phyloP scores from a whole-genome alignment of 2,888 invertebrate genomes.

The Agrypnus murinus region DNA sequence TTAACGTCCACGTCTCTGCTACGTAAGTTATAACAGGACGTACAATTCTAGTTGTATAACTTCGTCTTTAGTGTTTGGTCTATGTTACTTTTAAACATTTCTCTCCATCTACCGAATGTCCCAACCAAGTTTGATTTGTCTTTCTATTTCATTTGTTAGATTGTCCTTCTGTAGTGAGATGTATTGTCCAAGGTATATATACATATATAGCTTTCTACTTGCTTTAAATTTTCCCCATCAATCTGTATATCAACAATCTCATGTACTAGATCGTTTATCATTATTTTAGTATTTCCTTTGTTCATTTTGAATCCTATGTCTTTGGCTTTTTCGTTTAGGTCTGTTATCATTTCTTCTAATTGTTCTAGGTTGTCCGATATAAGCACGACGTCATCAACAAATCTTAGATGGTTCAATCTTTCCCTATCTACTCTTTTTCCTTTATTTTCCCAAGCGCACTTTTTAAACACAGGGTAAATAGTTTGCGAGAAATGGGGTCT shows the following conservation, averaged over 20 bases:
- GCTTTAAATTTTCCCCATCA: conserved; percentile 5
- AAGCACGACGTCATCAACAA: conserved; percentile 9
- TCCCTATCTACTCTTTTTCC: conserved; percentile 8
- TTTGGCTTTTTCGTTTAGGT: conserved; percentile 22
- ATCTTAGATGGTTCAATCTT: conserved; percentile 7
- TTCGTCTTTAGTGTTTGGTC: conserved; percentile 4
- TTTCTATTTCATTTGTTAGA: conserved; percentile 6
- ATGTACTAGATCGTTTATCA: not conserved
- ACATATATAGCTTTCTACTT: not conserved
- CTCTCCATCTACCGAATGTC: conserved; percentile 9
- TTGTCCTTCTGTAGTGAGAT: not conserved
- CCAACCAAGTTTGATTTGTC: conserved; percentile 19
- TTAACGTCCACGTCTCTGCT: too few relatives aligned
- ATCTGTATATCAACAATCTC: too few relatives aligned
- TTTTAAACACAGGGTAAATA: conserved; percentile 67
- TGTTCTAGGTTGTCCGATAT: conserved; percentile 14
- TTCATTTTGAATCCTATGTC: conserved; percentile 6
- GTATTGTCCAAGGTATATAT: not conserved
- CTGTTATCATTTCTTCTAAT: conserved; percentile 16
- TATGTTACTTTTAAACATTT: not conserved
- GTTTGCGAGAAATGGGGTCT: too few relatives aligned
- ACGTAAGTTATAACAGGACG: too few relatives aligned
- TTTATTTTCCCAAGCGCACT: conserved; percentile 56
- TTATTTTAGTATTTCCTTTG: conserved; percentile 10
- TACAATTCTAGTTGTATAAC: not conserved